These are phyloP conservation scores for Paradoxurus hermaphroditus DNA, from an alignment of 2,113 vertebrate genomes.

Conservation along the genomic window DNA sequence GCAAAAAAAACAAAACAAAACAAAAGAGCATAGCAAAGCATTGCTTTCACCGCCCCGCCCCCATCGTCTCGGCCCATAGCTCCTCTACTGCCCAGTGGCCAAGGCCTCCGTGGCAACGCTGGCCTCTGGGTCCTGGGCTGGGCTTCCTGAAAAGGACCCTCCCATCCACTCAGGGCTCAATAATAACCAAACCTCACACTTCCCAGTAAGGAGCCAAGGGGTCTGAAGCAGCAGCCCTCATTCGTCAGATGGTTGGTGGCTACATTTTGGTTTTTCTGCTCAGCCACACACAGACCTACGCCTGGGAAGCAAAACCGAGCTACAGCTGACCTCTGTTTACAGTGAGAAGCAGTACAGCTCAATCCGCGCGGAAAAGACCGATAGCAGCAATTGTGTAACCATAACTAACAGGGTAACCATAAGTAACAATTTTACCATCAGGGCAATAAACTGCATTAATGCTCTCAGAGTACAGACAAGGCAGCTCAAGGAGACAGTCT, in stretches of 20 bases:
- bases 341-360: background rate
- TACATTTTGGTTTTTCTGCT: background rate
- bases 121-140: background rate
- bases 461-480: background rate
- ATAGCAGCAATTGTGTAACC: background rate
- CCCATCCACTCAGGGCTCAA: no score
- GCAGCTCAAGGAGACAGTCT: background rate
- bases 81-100: background rate
- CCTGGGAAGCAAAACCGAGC: background rate
- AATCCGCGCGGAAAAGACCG: background rate
- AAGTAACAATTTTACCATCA: background rate
- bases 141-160: background rate
- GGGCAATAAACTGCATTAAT: background rate
- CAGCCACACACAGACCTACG: background rate
- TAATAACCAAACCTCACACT: background rate
- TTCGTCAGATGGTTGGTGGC: background rate
- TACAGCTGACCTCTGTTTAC: background rate
- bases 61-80: background rate
- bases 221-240: background rate
- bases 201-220: background rate
- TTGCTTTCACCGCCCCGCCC: no score
- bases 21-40: background rate
- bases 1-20: background rate
- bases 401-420: background rate
- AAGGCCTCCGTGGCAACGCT: background rate